phyloP scores from a whole-genome alignment of 2,888 invertebrate species.

The Aphidius colemani region DNA sequence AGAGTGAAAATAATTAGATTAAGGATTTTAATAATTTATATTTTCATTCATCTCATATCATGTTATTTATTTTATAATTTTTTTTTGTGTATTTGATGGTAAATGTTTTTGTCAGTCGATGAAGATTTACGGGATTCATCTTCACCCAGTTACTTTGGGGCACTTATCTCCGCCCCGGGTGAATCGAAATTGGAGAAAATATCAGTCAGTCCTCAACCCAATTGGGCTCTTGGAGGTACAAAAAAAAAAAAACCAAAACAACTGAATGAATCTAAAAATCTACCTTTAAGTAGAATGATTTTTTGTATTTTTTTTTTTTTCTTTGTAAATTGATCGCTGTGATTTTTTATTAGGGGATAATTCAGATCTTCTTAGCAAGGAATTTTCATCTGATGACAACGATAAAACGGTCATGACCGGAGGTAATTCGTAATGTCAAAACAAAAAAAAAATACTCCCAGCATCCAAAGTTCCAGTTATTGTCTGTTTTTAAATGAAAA shows the following conservation, averaged over 20 bases:
- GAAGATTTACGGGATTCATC: constrained; percentile 64
- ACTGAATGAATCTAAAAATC: constrained; percentile 9
- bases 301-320: constrained; percentile 20
- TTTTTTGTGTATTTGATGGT: no score
- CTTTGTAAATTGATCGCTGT: constrained; percentile 27
- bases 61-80: constrained; percentile 17
- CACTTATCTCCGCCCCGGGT: constrained; percentile 57
- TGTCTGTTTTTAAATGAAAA: neutral
- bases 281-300: constrained; percentile 21
- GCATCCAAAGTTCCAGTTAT: no score
- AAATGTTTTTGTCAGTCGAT: constrained; percentile 57
- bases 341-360: constrained; percentile 62
- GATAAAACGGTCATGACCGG: constrained; percentile 47
- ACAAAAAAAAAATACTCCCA: neutral
- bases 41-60: constrained; percentile 20
- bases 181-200: constrained; percentile 56
- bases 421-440: constrained; percentile 46
- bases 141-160: constrained; percentile 59
- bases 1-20: neutral
- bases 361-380: constrained; percentile 65
- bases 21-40: constrained; percentile 11
- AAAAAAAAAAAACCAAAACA: constrained; percentile 20
- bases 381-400: constrained; percentile 61
- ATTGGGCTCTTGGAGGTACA: constrained; percentile 66
- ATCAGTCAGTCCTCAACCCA: constrained; percentile 65